Evolutionary conservation across 2,888 invertebrate genomes (phyloP).

Genomic region (Eupithecia pulchellata): DNA sequence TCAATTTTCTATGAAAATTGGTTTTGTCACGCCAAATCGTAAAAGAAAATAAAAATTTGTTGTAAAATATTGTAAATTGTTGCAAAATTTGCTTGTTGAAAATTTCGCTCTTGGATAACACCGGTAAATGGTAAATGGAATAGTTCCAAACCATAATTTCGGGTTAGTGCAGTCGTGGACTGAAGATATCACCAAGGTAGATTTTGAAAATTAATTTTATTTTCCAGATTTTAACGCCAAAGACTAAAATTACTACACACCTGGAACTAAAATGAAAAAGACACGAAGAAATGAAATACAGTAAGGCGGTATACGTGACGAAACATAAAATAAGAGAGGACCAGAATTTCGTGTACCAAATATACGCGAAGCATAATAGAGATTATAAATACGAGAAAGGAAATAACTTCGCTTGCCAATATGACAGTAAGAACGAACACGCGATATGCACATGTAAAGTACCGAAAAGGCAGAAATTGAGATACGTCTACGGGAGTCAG

Average conservation of each 20-base stretch:
- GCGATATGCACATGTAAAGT: constrained; percentile 51
- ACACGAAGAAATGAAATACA: constrained; percentile 65
- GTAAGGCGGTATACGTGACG: constrained; percentile 59
- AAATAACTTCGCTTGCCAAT: constrained; percentile 58
- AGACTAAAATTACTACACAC: not conserved
- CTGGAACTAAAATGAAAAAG: constrained; percentile 45
- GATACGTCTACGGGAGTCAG: constrained; percentile 46
- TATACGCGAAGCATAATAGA: constrained; percentile 33
- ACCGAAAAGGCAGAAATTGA: constrained; percentile 46
- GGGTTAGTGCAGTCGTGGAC: not conserved
- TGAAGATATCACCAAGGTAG: not conserved
- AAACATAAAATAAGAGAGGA: constrained; percentile 46
- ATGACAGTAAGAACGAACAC: constrained; percentile 53
- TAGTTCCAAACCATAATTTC: not conserved
- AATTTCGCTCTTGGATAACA: not conserved
- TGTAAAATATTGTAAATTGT: constrained; percentile 12
- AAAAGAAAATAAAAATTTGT: constrained; percentile 8
- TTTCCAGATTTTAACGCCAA: not conserved
- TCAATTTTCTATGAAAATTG: constrained; percentile 4
- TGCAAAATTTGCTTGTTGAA: not conserved
- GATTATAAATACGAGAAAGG: constrained; percentile 42
- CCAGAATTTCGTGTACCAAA: constrained; percentile 39
- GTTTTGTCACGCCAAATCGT: not conserved
- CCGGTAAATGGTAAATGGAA: not conserved
- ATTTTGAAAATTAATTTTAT: not conserved